Percentiles rank a stretch among this genome's conserved stretches.
Conservation (phyloP, 2,113 vertebrate genomes). For the Salvelinus namaycush region DNA sequence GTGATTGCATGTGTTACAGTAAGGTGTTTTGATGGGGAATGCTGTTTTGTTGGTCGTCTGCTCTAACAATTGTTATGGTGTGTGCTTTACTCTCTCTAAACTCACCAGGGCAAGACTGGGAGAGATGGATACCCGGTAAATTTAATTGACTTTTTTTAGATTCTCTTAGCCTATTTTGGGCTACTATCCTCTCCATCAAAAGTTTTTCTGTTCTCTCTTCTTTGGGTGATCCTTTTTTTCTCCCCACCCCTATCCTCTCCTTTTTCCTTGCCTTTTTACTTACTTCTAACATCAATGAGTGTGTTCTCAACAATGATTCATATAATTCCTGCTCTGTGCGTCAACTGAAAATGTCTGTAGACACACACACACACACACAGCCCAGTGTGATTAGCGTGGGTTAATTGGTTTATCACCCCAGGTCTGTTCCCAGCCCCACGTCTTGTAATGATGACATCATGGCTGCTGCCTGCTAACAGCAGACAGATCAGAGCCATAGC, state of each 20-base stretch:
- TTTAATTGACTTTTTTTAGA: conserved; percentile 52
- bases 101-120: conserved; percentile 92
- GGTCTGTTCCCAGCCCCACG: background rate
- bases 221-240: background rate
- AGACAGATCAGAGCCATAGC: no score
- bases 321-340: conserved; percentile 40
- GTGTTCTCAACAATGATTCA: background rate
- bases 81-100: conserved; percentile 75
- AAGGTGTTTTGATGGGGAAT: background rate
- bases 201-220: conserved; percentile 7
- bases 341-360: background rate
- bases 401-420: conserved; percentile 5
- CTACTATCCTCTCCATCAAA: background rate
- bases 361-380: background rate
- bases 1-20: background rate
- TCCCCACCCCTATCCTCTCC: background rate
- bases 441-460: conserved; percentile 9
- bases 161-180: conserved; percentile 44
- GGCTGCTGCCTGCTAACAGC: conserved; percentile 1
- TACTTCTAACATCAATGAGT: background rate
- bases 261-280: background rate
- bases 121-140: conserved; percentile 99
- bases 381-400: background rate
- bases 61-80: conserved; percentile 41
- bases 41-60: conserved; percentile 40